Base-by-base conservation (phyloP, 2,797 vertebrate species). In the Hoplostethus atlanticus region DNA sequence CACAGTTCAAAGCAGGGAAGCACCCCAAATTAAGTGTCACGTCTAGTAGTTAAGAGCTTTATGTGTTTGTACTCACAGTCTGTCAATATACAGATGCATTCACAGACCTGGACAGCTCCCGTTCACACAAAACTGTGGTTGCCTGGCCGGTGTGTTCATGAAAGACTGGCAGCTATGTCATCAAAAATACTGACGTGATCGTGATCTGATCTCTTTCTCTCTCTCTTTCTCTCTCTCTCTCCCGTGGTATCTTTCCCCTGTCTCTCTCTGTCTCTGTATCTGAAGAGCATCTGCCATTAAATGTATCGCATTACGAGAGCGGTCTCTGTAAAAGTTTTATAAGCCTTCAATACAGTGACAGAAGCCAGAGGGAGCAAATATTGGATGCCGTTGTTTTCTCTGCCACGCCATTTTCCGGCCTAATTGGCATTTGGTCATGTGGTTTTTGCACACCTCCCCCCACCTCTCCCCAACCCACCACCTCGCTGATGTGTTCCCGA, bases 361-460 rank as follows among this genome's bases (percentile, higher is more conserved):
- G 68, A 47, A 66, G 16, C 55, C 62, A 62, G 63, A 72, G 15
- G 59, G 55, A 73, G 56, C 53, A 55, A 68, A 64, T 34, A 68
- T 52, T 61, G 50, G 28, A 34, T 8, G 2, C 21, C 36, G 51
- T 76, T 65, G 42, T 81, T 71, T 73, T 54, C 59, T 68, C 68
- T 53, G 64, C 34, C 28, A 13, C 74, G 60, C 30, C 73, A 84
- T 87, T 90, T 91, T 91, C 89, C 81, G 68, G 77, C 90, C 84
- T 85, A 91, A 90, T 87, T 89, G 85, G 85, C 87, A 89, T 73
- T 66, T 53, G 78, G 75, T 84, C 67, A 69, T 72, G 68, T 83
- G 84, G 47, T 21, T 58, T 75, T 51, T 40, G 15, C 59, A 44
- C 10, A n/a, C 38, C 44, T 71, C 30, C 1, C 12, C 60, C 52